These are phyloP conservation scores for Okamejei kenojei DNA, from an alignment of 2,797 vertebrate genomes.

Conservation along the genomic window DNA sequence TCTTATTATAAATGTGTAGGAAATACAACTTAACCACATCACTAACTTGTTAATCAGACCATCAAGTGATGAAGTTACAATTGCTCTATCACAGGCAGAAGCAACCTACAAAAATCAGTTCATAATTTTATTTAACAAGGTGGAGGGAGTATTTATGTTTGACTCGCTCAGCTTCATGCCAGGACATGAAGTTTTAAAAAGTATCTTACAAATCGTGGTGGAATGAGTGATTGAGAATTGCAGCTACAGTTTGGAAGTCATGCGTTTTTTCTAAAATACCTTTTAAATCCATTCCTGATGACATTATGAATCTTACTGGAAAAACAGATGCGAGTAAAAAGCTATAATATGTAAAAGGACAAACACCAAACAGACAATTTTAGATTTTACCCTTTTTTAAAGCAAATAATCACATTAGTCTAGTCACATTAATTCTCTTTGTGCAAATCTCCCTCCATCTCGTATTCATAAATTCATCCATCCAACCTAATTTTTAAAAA, in stretches of 20 bases:
- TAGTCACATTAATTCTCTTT: background rate
- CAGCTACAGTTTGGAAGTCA: background rate
- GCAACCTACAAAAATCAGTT: background rate
- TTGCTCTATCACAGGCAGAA: constrained; percentile 19
- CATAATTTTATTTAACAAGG: background rate
- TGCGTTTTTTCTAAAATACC: background rate
- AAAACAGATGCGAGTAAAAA: background rate
- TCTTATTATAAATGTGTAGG: background rate
- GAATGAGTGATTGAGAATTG: background rate
- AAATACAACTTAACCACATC: constrained; percentile 2
- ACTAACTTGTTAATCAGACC: constrained; percentile 25
- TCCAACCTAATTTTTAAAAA: background rate
- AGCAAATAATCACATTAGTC: background rate
- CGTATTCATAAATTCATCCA: background rate
- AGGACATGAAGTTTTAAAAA: constrained; percentile 21
- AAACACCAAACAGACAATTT: background rate
- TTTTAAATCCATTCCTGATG: background rate
- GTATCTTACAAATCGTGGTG: background rate
- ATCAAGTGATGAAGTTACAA: background rate
- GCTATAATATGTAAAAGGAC: background rate
- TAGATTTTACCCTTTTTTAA: background rate
- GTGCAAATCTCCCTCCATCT: background rate
- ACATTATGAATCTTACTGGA: background rate
- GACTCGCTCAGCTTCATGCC: constrained; percentile 16
- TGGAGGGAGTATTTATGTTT: constrained; percentile 30